Percentiles rank a stretch among this genome's conserved stretches.
Evolutionary conservation across 2,797 vertebrate species (phyloP).

Genomic region (Eptatretus atami): DNA sequence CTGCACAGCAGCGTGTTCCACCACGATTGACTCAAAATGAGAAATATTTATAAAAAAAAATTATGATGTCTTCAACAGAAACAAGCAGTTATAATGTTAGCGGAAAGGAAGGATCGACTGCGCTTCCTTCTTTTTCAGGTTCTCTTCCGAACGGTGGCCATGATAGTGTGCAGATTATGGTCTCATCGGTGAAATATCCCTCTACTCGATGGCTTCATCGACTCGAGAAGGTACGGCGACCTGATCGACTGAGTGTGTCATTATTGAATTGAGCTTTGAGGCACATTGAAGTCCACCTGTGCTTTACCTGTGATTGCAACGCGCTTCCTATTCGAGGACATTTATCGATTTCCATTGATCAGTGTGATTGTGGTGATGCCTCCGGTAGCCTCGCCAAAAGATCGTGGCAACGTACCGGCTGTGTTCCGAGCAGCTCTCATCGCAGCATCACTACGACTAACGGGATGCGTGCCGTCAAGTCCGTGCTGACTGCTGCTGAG

Average conservation of each 20-base stretch:
- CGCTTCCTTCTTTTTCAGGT: constrained; percentile 22
- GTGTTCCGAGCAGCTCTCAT: constrained; percentile 64
- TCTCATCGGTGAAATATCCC: constrained; percentile 68
- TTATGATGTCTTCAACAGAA: too few species aligned
- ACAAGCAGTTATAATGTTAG: too few species aligned
- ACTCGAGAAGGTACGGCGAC: constrained; percentile 39
- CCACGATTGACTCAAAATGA: too few species aligned
- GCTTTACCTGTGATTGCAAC: background rate
- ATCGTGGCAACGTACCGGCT: constrained; percentile 72
- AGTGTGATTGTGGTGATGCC: too few species aligned
- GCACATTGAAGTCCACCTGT: background rate
- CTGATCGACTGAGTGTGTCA: background rate
- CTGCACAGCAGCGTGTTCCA: too few species aligned
- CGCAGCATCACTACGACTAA: constrained; percentile 77
- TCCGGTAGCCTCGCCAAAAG: constrained; percentile 40
- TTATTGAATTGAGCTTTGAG: background rate
- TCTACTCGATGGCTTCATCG: constrained; percentile 79
- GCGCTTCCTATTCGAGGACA: too few species aligned
- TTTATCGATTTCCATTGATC: too few species aligned
- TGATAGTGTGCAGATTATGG: constrained; percentile 90
- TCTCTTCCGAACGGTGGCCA: constrained; percentile 60
- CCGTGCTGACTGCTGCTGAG: constrained; percentile 59
- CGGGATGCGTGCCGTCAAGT: constrained; percentile 70
- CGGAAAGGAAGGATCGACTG: too few species aligned
- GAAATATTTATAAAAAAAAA: too few species aligned